phyloP scores from a whole-genome alignment of 1,140 invertebrate genomes.

The Spodoptera litura region DNA sequence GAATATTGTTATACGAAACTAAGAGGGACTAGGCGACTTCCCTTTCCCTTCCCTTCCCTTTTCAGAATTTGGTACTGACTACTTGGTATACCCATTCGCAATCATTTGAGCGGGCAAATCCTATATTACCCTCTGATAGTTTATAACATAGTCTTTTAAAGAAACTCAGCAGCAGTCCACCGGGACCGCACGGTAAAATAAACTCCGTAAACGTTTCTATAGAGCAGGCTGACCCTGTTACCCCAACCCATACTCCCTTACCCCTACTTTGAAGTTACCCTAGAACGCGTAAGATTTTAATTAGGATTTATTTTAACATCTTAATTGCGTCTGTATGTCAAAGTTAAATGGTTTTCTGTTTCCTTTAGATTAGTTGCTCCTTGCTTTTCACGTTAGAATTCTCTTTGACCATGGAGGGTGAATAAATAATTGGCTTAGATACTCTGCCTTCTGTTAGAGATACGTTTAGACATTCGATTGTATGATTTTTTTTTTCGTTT shows the following conservation, averaged over 20 bases:
- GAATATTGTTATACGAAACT: too few relatives aligned
- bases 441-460: too few relatives aligned
- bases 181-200: constrained; percentile 10
- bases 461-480: too few relatives aligned
- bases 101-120: not conserved
- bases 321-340: not conserved
- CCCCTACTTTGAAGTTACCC: not conserved
- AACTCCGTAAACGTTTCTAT: constrained; percentile 24
- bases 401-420: not conserved
- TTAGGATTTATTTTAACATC: constrained; percentile 17
- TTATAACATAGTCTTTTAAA: constrained; percentile 1
- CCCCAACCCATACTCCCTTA: not conserved
- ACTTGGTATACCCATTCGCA: too few relatives aligned
- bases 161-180: constrained; percentile 5
- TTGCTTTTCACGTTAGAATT: not conserved
- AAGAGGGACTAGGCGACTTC: too few relatives aligned
- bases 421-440: not conserved
- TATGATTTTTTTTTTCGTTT: too few relatives aligned
- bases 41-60: too few relatives aligned
- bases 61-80: too few relatives aligned
- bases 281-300: constrained; percentile 10
- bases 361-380: not conserved
- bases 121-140: not conserved
- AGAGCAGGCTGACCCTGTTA: constrained; percentile 9
- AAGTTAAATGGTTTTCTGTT: constrained; percentile 5